Conservation (phyloP, 2,888 invertebrate genomes). For the Acrocyrtus sp. region DNA sequence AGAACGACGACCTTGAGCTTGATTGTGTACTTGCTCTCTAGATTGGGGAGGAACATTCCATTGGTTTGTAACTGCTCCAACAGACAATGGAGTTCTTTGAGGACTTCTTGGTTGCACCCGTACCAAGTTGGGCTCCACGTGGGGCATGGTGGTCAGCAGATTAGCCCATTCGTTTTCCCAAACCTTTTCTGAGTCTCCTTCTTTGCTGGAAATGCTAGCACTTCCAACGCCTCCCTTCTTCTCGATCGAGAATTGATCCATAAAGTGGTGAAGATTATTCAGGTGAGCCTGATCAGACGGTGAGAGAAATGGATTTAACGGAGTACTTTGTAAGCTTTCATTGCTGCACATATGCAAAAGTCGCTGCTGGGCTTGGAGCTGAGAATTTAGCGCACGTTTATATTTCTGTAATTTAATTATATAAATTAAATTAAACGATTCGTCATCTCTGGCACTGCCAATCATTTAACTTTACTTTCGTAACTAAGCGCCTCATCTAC, state of each 20-base stretch:
- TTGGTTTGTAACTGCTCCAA: too few relatives aligned
- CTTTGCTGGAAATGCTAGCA: not conserved
- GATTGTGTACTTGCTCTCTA: too few relatives aligned
- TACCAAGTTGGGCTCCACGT: not conserved
- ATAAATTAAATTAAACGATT: not conserved
- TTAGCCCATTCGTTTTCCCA: slow-evolving; percentile 14
- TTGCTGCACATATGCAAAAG: slow-evolving; percentile 11
- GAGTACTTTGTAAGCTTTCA: not conserved
- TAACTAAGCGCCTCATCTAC: slow-evolving; percentile 39
- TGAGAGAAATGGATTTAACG: not conserved
- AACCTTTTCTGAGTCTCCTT: too few relatives aligned
- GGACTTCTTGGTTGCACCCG: not conserved
- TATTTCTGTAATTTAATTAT: slow-evolving; percentile 15
- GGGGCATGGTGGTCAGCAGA: not conserved
- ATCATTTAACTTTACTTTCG: not conserved
- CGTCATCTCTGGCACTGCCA: not conserved
- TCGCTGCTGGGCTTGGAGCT: slow-evolving; percentile 27
- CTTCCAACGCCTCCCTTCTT: not conserved
- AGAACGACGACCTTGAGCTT: too few relatives aligned
- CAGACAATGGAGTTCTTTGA: slow-evolving; percentile 20
- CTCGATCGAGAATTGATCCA: not conserved
- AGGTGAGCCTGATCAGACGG: not conserved
- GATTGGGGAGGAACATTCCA: too few relatives aligned
- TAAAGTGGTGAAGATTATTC: not conserved
- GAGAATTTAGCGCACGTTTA: slow-evolving; percentile 18